Percentiles rank a stretch among this genome's conserved stretches.
These are phyloP conservation scores for Bos indicus DNA, from an alignment of 2,113 vertebrate species.

Conservation along the genomic window DNA sequence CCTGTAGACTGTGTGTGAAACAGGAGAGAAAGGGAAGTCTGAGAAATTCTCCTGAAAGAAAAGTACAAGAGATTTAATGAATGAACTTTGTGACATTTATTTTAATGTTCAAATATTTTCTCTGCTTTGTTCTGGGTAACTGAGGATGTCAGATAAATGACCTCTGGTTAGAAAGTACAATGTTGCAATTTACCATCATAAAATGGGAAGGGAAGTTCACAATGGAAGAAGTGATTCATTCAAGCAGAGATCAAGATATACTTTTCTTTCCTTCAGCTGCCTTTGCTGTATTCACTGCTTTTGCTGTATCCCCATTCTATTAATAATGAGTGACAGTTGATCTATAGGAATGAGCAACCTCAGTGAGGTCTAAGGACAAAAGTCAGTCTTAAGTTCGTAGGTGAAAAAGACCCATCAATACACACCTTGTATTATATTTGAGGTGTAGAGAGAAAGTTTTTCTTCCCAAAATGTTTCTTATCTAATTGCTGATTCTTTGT, in stretches of 20 bases:
- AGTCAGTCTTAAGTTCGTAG: not conserved
- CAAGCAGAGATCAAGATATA: not conserved
- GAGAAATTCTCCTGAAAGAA: not conserved
- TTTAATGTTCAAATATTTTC: slow-evolving; percentile 3
- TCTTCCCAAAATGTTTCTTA: not conserved
- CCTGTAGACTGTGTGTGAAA: not conserved
- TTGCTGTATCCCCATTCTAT: not conserved
- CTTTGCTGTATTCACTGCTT: not conserved
- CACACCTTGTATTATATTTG: not conserved
- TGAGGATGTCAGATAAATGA: not conserved
- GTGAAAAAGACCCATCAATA: not conserved
- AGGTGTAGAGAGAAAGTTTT: not conserved
- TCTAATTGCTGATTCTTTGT: not conserved
- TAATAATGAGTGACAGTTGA: not conserved
- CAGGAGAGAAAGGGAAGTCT: not conserved
- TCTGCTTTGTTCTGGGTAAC: not conserved
- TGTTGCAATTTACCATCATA: not conserved
- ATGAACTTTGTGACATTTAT: not conserved
- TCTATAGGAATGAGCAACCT: not conserved
- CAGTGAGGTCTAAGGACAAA: not conserved
- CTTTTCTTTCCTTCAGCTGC: not conserved
- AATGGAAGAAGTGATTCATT: not conserved
- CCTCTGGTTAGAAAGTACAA: not conserved
- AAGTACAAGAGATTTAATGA: not conserved
- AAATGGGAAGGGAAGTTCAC: not conserved